Percentiles rank a stretch among this genome's conserved stretches.
phyloP scores from a whole-genome alignment of 2,797 vertebrate species.

The Sphaeramia orbicularis region DNA sequence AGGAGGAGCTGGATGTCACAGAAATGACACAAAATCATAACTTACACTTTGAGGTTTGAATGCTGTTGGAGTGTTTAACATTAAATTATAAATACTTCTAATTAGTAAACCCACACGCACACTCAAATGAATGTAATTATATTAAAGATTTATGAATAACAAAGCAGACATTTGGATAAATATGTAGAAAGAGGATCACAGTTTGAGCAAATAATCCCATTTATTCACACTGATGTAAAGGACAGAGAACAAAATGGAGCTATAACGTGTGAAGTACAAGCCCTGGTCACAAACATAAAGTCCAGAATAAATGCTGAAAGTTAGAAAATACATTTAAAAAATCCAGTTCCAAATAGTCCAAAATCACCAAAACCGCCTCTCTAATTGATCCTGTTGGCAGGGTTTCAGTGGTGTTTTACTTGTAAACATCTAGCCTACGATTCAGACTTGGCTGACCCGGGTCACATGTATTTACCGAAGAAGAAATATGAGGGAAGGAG shows the following conservation, averaged over 20 bases:
- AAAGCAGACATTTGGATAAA: background rate
- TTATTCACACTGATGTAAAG: background rate
- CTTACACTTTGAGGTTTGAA: slow-evolving; percentile 1
- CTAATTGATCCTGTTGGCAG: slow-evolving; percentile 55
- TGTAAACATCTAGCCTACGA: slow-evolving; percentile 44
- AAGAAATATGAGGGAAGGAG: slow-evolving; percentile 47
- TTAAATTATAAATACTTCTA: slow-evolving; percentile 5
- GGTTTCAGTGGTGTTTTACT: slow-evolving; percentile 38
- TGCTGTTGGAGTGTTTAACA: background rate
- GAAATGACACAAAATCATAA: slow-evolving; percentile 23
- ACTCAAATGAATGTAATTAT: background rate
- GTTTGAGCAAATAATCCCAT: background rate
- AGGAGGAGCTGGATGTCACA: slow-evolving; percentile 19
- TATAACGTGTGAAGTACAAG: too few species aligned
- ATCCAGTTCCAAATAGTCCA: slow-evolving; percentile 6
- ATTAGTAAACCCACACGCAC: background rate
- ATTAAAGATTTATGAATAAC: background rate
- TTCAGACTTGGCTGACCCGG: slow-evolving; percentile 48
- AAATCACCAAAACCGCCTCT: background rate
- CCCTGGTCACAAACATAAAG: too few species aligned
- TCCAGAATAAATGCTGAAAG: background rate
- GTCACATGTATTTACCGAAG: slow-evolving; percentile 53
- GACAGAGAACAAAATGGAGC: too few species aligned
- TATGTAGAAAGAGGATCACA: background rate
- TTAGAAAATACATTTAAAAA: background rate